Percentiles rank a stretch among this genome's conserved stretches.
phyloP scores from a whole-genome alignment of 2,797 vertebrate genomes.

The Microchirus variegatus region DNA sequence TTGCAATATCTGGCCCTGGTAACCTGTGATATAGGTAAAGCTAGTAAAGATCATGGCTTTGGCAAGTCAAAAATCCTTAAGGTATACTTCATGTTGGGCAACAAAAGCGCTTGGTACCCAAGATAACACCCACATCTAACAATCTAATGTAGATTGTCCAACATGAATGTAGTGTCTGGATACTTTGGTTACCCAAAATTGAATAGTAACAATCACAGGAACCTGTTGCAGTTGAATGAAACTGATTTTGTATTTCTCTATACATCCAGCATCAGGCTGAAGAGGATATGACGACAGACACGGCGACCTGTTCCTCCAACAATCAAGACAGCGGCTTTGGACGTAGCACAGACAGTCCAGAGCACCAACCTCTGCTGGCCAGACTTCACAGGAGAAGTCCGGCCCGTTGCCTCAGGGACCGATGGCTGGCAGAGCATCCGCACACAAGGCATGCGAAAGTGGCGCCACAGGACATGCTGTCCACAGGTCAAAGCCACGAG shows the following conservation, averaged over 20 bases:
- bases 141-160: no score
- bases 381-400: slow-evolving; percentile 74
- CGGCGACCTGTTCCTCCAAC: slow-evolving; percentile 92
- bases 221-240: background rate
- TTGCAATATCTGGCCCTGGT: no score
- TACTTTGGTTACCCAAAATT: background rate
- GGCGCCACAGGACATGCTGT: slow-evolving; percentile 44
- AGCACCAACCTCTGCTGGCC: slow-evolving; percentile 82
- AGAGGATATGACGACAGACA: slow-evolving; percentile 90
- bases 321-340: slow-evolving; percentile 93
- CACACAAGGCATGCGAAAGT: slow-evolving; percentile 40
- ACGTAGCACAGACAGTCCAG: slow-evolving; percentile 88
- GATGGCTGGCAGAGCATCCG: slow-evolving; percentile 74
- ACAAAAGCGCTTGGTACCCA: no score
- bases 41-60: no score
- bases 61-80: no score
- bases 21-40: no score
- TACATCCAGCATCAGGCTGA: slow-evolving; percentile 79
- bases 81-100: no score
- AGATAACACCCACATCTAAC: no score
- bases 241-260: slow-evolving; percentile 1
- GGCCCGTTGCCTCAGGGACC: slow-evolving; percentile 71
- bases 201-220: background rate
- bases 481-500: slow-evolving; percentile 62
- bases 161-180: no score